These are phyloP conservation scores for Rhegmatorhina hoffmannsi DNA, from an alignment of 2,113 vertebrate genomes.

Conservation along the genomic window DNA sequence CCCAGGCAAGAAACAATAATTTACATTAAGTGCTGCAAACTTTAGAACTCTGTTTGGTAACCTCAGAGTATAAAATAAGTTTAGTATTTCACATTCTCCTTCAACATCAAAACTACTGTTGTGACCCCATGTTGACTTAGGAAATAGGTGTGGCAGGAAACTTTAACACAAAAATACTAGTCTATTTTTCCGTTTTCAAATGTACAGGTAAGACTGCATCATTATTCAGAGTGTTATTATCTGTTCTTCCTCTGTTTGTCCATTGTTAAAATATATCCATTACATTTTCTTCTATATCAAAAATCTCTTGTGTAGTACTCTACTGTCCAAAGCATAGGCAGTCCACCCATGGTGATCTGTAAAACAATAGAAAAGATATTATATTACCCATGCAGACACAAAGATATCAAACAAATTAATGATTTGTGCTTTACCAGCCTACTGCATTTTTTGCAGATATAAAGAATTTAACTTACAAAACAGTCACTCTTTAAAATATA, in stretches of 20 bases:
- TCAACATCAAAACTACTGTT: rapidly evolving
- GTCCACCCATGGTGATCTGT: not conserved
- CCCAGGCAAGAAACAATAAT: not conserved
- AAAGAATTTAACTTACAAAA: not conserved
- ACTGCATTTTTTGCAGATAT: not conserved
- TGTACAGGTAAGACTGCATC: not conserved
- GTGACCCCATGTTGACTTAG: not conserved
- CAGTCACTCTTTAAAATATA: not conserved
- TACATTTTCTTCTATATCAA: not conserved
- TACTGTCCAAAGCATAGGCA: not conserved
- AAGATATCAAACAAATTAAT: not conserved
- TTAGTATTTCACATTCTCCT: not conserved
- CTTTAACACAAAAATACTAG: not conserved
- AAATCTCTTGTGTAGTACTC: not conserved
- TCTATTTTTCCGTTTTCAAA: not conserved
- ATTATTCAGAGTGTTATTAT: not conserved
- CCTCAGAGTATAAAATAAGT: not conserved
- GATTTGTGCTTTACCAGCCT: not conserved
- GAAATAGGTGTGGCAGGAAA: not conserved
- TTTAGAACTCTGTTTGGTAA: not conserved
- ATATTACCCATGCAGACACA: not conserved
- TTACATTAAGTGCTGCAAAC: not conserved
- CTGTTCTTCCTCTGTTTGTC: not conserved
- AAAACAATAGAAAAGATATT: not conserved
- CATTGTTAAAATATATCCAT: not conserved